Conservation (phyloP, 2,797 vertebrate genomes). For the Otus scops region DNA sequence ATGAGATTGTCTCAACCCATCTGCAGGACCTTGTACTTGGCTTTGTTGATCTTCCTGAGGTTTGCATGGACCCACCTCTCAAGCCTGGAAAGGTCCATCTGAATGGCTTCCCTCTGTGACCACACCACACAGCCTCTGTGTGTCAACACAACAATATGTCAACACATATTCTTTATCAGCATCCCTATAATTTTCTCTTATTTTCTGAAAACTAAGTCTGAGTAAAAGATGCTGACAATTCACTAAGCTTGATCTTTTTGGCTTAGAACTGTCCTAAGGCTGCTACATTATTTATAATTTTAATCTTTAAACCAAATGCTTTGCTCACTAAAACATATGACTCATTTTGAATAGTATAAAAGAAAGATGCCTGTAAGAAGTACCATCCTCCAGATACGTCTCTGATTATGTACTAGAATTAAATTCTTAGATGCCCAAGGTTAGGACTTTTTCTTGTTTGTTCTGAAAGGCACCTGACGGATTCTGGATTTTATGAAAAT, state of each 20-base stretch:
- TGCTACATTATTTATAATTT: not conserved
- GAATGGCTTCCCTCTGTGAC: too few relatives aligned
- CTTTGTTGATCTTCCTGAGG: too few relatives aligned
- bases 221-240: not conserved
- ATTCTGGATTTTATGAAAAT: not conserved
- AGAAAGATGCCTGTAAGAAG: not conserved
- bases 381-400: not conserved
- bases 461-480: not conserved
- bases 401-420: not conserved
- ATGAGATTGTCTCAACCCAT: too few relatives aligned
- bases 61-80: too few relatives aligned
- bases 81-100: too few relatives aligned
- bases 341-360: not conserved
- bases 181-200: not conserved
- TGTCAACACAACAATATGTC: too few relatives aligned
- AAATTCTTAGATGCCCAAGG: not conserved
- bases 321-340: conserved; percentile 19
- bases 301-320: not conserved
- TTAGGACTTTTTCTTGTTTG: not conserved
- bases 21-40: too few relatives aligned
- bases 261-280: not conserved
- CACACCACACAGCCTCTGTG: too few relatives aligned
- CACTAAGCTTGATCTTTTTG: not conserved
- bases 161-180: not conserved
- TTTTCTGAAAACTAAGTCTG: not conserved